These are phyloP conservation scores for Stenotaenia linearis DNA, from an alignment of 2,888 invertebrate species.

Conservation along the genomic window DNA sequence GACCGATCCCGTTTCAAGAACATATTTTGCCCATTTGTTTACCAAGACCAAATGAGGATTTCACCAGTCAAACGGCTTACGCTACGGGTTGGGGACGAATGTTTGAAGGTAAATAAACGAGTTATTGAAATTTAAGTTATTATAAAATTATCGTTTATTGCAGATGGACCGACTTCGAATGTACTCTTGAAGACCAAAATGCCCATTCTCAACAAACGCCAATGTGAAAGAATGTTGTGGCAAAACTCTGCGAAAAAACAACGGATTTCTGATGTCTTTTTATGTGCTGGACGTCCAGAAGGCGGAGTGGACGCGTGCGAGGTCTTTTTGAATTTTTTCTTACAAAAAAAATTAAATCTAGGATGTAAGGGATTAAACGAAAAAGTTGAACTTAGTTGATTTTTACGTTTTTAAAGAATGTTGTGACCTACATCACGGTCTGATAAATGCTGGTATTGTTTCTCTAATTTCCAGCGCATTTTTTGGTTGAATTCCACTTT, in stretches of 20 bases:
- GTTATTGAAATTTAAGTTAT: slow-evolving; percentile 17
- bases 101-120: slow-evolving; percentile 57
- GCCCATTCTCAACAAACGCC: slow-evolving; percentile 82
- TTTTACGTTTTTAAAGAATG: not conserved
- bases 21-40: slow-evolving; percentile 80
- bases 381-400: not conserved
- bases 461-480: not conserved
- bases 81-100: slow-evolving; percentile 91
- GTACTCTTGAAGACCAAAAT: slow-evolving; percentile 87
- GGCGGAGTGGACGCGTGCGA: slow-evolving; percentile 90
- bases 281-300: slow-evolving; percentile 87
- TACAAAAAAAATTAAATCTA: not conserved
- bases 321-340: too few relatives aligned
- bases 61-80: slow-evolving; percentile 84
- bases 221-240: slow-evolving; percentile 53
- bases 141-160: slow-evolving; percentile 32
- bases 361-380: not conserved
- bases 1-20: slow-evolving; percentile 61
- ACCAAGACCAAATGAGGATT: slow-evolving; percentile 82
- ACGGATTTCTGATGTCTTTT: slow-evolving; percentile 61
- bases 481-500: not conserved
- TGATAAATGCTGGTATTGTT: not conserved
- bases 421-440: not conserved
- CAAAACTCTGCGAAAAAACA: slow-evolving; percentile 56
- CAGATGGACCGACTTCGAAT: slow-evolving; percentile 61